These are phyloP conservation scores for Scophthalmus maximus DNA, from an alignment of 2,113 vertebrate genomes.

Conservation along the genomic window DNA sequence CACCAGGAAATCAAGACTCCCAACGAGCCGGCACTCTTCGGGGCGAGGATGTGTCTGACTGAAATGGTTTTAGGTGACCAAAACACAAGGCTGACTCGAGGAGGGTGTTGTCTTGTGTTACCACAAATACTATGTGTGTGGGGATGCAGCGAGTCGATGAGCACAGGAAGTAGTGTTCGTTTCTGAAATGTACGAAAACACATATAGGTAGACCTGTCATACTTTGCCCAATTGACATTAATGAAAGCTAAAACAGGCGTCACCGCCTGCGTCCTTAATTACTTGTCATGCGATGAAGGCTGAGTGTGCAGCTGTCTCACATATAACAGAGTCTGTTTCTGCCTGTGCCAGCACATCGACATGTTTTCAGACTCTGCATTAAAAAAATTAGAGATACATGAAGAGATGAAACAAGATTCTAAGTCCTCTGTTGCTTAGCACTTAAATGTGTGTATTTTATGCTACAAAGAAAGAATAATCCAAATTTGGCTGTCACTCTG, in stretches of 20 bases:
- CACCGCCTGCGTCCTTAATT: constrained; percentile 25
- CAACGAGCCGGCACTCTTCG: background rate
- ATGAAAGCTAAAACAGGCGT: constrained; percentile 5
- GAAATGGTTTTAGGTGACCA: constrained; percentile 6
- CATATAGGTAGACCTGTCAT: background rate
- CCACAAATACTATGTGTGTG: constrained; percentile 4
- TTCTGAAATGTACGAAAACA: background rate
- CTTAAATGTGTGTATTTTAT: constrained; percentile 6
- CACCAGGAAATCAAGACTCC: background rate
- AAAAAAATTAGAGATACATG: background rate
- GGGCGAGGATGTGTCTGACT: background rate
- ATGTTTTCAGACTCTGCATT: background rate
- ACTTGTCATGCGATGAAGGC: constrained; percentile 30
- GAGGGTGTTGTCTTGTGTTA: constrained; percentile 7
- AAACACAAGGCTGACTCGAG: constrained; percentile 1
- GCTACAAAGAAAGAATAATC: constrained; percentile 11
- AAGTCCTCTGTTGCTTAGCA: background rate
- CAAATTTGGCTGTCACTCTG: background rate
- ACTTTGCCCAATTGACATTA: constrained; percentile 15
- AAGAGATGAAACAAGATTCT: constrained; percentile 12
- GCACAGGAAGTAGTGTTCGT: background rate
- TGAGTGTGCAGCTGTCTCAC: constrained; percentile 20
- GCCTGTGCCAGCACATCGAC: constrained; percentile 18
- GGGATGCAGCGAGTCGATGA: constrained; percentile 10
- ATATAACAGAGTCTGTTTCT: constrained; percentile 16